phyloP scores from a whole-genome alignment of 2,888 invertebrate species.

The Luperina testacea region DNA sequence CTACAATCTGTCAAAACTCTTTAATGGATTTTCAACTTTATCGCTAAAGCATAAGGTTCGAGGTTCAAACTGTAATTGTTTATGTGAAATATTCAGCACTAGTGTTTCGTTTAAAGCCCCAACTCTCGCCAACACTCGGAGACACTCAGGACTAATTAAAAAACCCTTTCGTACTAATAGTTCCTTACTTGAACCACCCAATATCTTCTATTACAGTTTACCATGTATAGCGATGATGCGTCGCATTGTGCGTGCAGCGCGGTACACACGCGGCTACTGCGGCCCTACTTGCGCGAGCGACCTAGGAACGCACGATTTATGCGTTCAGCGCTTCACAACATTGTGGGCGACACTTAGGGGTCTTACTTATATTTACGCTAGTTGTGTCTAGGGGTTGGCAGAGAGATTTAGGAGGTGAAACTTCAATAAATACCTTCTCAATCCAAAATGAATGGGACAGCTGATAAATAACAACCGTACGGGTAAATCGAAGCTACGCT shows the following conservation, averaged over 20 bases:
- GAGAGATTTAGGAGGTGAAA: neutral
- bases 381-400: slow-evolving; percentile 8
- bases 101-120: neutral
- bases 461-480: neutral
- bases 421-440: neutral
- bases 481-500: neutral
- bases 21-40: no score
- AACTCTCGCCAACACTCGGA: neutral
- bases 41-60: no score
- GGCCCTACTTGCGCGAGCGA: slow-evolving; percentile 48
- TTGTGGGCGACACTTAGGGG: slow-evolving; percentile 39
- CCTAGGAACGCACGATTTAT: slow-evolving; percentile 64
- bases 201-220: slow-evolving; percentile 63
- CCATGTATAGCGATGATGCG: slow-evolving; percentile 69
- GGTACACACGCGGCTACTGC: slow-evolving; percentile 43
- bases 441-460: neutral
- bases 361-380: slow-evolving; percentile 39
- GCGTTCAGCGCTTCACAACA: slow-evolving; percentile 45
- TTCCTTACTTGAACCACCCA: slow-evolving; percentile 27
- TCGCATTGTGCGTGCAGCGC: slow-evolving; percentile 69
- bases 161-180: neutral
- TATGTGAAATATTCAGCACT: neutral
- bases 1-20: no score
- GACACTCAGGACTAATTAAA: no score
- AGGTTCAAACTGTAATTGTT: neutral